Percentiles rank a stretch among this genome's conserved stretches.
Evolutionary conservation across 2,797 vertebrate species (phyloP).

Genomic region (Brotula barbata): DNA sequence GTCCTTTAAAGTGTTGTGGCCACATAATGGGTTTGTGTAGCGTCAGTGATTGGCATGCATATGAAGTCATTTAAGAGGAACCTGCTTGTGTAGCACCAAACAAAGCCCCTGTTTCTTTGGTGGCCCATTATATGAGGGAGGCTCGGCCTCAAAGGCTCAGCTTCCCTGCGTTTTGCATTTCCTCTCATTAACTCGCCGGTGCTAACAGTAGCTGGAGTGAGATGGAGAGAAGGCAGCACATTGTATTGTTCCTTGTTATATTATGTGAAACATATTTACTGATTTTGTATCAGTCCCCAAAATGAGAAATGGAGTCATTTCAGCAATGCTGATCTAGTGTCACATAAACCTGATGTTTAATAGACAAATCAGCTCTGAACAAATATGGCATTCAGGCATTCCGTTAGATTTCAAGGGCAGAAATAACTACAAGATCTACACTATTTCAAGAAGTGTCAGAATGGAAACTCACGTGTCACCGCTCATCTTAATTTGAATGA

Average conservation of each 20-base stretch:
- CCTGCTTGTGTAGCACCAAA: slow-evolving; percentile 72
- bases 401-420: not conserved
- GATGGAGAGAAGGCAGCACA: slow-evolving; percentile 38
- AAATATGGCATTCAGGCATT: no score
- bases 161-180: slow-evolving; percentile 71
- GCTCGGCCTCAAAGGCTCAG: slow-evolving; percentile 75
- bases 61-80: slow-evolving; percentile 78
- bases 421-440: no score
- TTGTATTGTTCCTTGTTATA: slow-evolving; percentile 50
- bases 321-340: slow-evolving; percentile 14
- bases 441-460: no score
- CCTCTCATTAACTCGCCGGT: slow-evolving; percentile 71
- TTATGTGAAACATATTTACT: slow-evolving; percentile 33
- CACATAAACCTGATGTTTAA: not conserved
- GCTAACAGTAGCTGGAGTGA: slow-evolving; percentile 53
- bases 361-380: no score
- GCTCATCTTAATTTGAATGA: no score
- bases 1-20: slow-evolving; percentile 44
- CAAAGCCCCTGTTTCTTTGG: slow-evolving; percentile 75
- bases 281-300: slow-evolving; percentile 35
- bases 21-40: slow-evolving; percentile 62
- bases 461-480: no score
- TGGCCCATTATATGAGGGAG: slow-evolving; percentile 66
- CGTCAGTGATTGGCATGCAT: slow-evolving; percentile 72
- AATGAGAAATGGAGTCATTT: slow-evolving; percentile 19